Base-by-base conservation (phyloP, 1,140 invertebrate genomes). In the Drosophila subpulchrella region DNA sequence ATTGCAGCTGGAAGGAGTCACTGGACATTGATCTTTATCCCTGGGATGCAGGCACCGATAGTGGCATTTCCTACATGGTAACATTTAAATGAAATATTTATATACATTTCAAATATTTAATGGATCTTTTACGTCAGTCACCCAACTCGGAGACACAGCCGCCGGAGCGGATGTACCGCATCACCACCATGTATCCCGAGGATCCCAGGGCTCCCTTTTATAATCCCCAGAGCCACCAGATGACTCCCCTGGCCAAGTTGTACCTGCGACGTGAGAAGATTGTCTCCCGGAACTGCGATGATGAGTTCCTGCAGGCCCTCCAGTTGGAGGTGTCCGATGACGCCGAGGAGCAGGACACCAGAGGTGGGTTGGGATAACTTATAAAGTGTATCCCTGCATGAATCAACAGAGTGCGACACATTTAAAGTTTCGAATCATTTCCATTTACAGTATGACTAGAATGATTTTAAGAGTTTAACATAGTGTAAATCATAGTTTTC, bases 41-140 rank as follows among this genome's bases (percentile, higher is more conserved):
- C 1, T 99, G 97, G 95, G 98, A 99, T 93, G 97, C 98, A 27
- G 98, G 98, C 11, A 98, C 97, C 1, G 98, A 99, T 90, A 97
- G 95, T 90, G 98, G 98, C 6, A 95, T 97, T n/a, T 95, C 96
- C 7, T 99, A 99, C 91, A 97, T 98, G 95, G 96, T 97, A 92
- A 92, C 92, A 91, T 3, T 27, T 27, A 27, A 42, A 1, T 1
- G 17, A n/a, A 4, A 32, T 6, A 13, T 0, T 17, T 20, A 3
- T 32, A 34, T n/a, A 27, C 27, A 6, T 20, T 32, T 36, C 3
- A 20, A n/a, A 24, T 61, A 2, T 12, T 32, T 38, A 44, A 53
- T 41, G 36, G 36, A 5, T 17, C 7, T 10, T 39, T 12, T 32
- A 77, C 91, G 93, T 57, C 90, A 97, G 96, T 97, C 97, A 0